Percentiles rank a stretch among this genome's conserved stretches.
Conservation (phyloP, 1,140 invertebrate genomes). For the Trissolcus basalis region DNA sequence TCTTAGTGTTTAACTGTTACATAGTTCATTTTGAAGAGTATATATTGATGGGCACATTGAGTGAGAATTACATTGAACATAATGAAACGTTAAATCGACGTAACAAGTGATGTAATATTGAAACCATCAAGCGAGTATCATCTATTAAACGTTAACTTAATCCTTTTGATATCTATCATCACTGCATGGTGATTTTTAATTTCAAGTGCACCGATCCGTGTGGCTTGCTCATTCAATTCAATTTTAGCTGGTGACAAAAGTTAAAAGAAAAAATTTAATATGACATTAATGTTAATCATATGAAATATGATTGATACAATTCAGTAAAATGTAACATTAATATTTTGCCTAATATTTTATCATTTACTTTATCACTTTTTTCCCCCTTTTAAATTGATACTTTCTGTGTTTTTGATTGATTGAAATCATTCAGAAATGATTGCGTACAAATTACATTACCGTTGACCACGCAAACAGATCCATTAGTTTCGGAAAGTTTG, state of each 20-base stretch:
- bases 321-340: no score
- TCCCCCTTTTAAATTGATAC: no score
- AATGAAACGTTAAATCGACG: conserved; percentile 42
- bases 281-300: no score
- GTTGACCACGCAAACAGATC: conserved; percentile 25
- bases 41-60: background rate
- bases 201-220: conserved; percentile 22
- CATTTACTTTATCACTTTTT: no score
- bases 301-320: no score
- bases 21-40: background rate
- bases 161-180: conserved; percentile 43
- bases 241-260: no score
- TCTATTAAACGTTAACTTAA: conserved; percentile 38
- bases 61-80: conserved; percentile 20
- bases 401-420: no score
- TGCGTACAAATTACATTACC: conserved; percentile 5
- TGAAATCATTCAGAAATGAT: no score
- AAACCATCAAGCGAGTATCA: conserved; percentile 45
- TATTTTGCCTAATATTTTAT: no score
- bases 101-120: conserved; percentile 44
- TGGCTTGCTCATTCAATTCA: no score
- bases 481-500: conserved; percentile 30
- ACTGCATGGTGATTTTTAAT: conserved; percentile 30
- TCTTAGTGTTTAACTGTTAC: no score
- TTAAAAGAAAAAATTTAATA: no score